Evolutionary conservation across 2,797 vertebrate genomes (phyloP), one percentile per base, ranked within the genome.

Genomic region (Psittacula echo): DNA sequence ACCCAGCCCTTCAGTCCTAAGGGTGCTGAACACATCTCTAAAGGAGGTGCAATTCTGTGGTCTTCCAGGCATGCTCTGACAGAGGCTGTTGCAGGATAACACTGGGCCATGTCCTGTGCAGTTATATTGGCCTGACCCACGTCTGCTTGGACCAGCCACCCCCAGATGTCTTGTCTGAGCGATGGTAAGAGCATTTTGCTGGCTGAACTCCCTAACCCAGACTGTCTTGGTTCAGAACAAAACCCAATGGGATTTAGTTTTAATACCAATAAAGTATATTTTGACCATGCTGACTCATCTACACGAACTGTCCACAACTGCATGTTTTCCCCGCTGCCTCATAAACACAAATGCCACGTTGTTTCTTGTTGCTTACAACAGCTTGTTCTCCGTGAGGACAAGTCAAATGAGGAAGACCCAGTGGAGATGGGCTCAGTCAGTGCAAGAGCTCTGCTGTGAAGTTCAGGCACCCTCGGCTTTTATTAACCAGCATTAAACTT

Each of bases 391-490:
- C 13, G 13, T 24, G 41, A 42, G 75, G 67, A 58, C 62, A 78
- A 73, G 76, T 77, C 61, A 17, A 75, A 48, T 26, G 66, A 48
- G 61, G 70, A 85, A 68, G 86, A 51, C 73, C 26, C 39, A 53
- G 84, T 65, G 42, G 48, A 34, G 66, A 66, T 2, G 1, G 90
- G 56, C 60, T 34, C 56, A 85, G n/a, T 34, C 81, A 78, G 78
- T 2, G 6, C 42, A 42, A 72, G 62, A 81, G 20, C 58, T 85
- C 85, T 4, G 9, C 81, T 65, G 70, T 79, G 87, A 90, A 72
- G 42, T 78, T 92, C 74, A 78, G 73, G 53, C 66, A 29, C 81
- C 78, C 44, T 87, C 84, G 84, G 66, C 90, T 86, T 87, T 95
- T 78, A 92, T 92, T 89, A 87, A 91, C 74, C 53, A 68, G 56